Conservation (phyloP, 37 sponge, comb jelly and placozoan genomes). For the Crambe crambe region DNA sequence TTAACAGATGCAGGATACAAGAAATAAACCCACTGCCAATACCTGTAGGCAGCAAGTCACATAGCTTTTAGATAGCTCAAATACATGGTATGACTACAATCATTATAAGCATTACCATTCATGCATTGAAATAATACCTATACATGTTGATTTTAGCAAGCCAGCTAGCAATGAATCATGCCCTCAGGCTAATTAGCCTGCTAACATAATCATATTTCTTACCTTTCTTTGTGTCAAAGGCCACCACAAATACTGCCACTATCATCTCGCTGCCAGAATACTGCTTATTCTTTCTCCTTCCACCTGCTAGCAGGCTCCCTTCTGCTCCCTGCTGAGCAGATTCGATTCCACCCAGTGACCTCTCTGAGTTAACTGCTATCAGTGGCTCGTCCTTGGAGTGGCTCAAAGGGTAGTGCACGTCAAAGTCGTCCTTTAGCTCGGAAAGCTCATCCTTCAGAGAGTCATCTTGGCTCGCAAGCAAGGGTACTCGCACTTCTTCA, state of each 20-base stretch:
- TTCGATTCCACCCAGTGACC: neutral
- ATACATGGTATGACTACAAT: too few species aligned
- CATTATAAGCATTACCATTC: too few species aligned
- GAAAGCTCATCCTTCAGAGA: neutral
- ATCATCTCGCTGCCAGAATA: constrained; percentile 69
- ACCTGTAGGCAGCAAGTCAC: too few species aligned
- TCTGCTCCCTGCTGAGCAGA: neutral
- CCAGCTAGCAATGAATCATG: too few species aligned
- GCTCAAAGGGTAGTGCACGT: neutral
- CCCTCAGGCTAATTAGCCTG: too few species aligned
- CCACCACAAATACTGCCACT: constrained; percentile 87
- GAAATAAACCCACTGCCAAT: too few species aligned
- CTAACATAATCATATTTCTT: neutral
- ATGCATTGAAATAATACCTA: too few species aligned
- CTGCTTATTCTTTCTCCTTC: constrained; percentile 24
- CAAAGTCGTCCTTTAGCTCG: constrained; percentile 7
- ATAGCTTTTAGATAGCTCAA: too few species aligned
- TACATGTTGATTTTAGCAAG: too few species aligned
- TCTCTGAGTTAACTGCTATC: neutral
- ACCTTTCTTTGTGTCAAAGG: constrained; percentile 95
- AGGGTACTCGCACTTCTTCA: constrained; percentile 13
- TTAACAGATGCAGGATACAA: neutral
- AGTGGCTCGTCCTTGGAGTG: neutral
- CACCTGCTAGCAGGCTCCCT: too few species aligned
- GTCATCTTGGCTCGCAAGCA: constrained; percentile 10